Evolutionary conservation across 1,140 invertebrate species (phyloP), one percentile per base, ranked within the genome.

Genomic region (Thaumetopoea pityocampa): DNA sequence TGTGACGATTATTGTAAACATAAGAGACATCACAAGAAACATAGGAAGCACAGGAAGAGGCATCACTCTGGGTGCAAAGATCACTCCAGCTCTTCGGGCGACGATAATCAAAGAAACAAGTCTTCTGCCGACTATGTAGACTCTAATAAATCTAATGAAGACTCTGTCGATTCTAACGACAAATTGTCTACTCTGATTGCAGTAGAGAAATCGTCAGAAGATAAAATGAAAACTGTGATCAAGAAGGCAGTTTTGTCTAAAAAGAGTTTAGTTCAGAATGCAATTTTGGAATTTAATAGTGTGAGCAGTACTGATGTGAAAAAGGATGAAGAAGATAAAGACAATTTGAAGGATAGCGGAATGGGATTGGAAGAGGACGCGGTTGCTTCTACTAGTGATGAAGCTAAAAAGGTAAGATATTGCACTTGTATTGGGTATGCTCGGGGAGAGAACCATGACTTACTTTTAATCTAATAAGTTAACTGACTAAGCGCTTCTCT

Each of bases 21-120:
- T 50, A 86, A 89, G 20, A 87, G 88, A 67, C 91, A 91, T 54
- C 90, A 92, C 53, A 91, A 92, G 60, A 93, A 92, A 62, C 90
- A 92, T 45, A 89, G 90, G 45, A 93, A 93, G 80, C 92, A 94
- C 64, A 90, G 91, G 52, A 93, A 93, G 53, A 90, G 93, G 60
- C 91, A 92, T 71, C 91, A 92, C 34, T 93, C 94, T 22, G 92
- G 89, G 50, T 92, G 91, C 63, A 94, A 94, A 81, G 94, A 96
- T 72, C 93, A 93, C 6, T 92, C 93, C 3, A 95, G 96, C 73
- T 86, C 96, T 10, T 94, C 94, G 0, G 92, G 92, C 2, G 82
- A 86, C 22, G 87, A 92, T 51, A 91, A 93, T 50, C 64, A 94
- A 6, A 96, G 95, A 93, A 88, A 66, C 1, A 81, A 81, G 24